A percentile compares a stretch with the other conserved stretches of the same genome.
Evolutionary conservation across 2,797 vertebrate genomes (phyloP).

Genomic region (Arctocebus calabarensis): DNA sequence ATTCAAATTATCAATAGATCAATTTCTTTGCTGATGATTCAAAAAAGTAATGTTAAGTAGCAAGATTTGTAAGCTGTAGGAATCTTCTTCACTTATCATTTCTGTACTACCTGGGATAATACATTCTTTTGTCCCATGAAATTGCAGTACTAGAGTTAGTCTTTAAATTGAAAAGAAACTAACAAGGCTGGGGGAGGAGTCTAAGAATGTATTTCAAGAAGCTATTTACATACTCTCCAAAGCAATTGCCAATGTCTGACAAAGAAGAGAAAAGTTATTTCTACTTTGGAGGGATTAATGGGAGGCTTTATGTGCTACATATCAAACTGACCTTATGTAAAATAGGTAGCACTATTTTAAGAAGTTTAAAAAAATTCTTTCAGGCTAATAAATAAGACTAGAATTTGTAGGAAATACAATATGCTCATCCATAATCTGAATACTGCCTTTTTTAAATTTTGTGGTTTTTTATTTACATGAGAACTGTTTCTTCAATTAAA

Average conservation of each 20-base stretch:
- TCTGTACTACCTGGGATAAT: constrained; percentile 22
- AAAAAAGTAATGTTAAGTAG: constrained; percentile 47
- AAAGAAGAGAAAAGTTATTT: constrained; percentile 22
- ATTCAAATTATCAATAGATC: constrained; percentile 61
- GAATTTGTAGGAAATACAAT: background rate
- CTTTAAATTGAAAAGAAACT: constrained; percentile 54
- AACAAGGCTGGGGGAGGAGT: background rate
- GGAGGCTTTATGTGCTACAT: background rate
- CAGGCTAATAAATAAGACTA: background rate
- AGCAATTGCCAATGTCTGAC: constrained; percentile 1
- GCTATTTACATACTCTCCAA: constrained; percentile 31
- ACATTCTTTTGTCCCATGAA: constrained; percentile 27
- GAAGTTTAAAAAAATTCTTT: constrained; percentile 30
- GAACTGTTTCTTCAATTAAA: constrained; percentile 42
- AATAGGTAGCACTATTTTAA: background rate
- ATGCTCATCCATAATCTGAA: background rate
- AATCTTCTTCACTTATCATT: constrained; percentile 39
- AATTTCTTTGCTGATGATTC: constrained; percentile 41
- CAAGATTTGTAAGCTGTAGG: background rate
- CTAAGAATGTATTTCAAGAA: constrained; percentile 42
- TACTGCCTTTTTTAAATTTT: background rate
- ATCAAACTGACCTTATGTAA: constrained; percentile 48
- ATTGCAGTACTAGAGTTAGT: background rate
- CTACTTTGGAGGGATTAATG: background rate
- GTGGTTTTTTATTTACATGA: background rate